Evolutionary conservation across 2,888 invertebrate species (phyloP), one percentile per base, ranked within the genome.

Genomic region (Caenorhabditis plicata): DNA sequence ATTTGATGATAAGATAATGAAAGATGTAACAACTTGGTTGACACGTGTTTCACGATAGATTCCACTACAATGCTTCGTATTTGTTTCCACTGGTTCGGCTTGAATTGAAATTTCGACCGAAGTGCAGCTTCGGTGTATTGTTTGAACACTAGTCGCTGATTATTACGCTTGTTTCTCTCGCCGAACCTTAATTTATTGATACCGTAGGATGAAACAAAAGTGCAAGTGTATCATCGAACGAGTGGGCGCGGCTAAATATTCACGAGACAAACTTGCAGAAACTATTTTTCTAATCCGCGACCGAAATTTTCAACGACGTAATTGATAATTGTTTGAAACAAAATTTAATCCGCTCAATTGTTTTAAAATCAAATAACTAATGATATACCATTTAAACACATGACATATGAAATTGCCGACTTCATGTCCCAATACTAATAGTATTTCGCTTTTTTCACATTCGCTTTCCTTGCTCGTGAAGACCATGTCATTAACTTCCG

Each of bases 1-100:
- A 15, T 3, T 25, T 36, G 4, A 36, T 36, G 4, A 7, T 5
- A 36, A 20, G 11, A 20, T 22, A 4, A 22, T 11, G 5, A 15
- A 41, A 3, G 26, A 43, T 7, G 2, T 31, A 17, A 11, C 8
- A 19, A 36, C 33, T 19, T 54, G n/a, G 39, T 40, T n/a, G 47
- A 36, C 17, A 61, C 11, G 29, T 60, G 50, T 17, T 64, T 55
- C 19, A 54, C 62, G 19, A 73, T 61, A 35, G 58, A 55, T 5
- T 53, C 53, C 9, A 66, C 58, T 9, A 76, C 63, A 11, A 41
- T 60, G 4, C 51, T 50, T 23, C 78, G 53, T 25, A 77, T 71
- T 7, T 57, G 33, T 46, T 79, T 78, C 74, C 75, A 77, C 38
- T 78, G 67, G 11, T 70, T 64, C 1, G 74, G 65, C 23, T 64